Evolutionary conservation across 1,140 invertebrate genomes (phyloP).

Genomic region (Chironomus tepperi): DNA sequence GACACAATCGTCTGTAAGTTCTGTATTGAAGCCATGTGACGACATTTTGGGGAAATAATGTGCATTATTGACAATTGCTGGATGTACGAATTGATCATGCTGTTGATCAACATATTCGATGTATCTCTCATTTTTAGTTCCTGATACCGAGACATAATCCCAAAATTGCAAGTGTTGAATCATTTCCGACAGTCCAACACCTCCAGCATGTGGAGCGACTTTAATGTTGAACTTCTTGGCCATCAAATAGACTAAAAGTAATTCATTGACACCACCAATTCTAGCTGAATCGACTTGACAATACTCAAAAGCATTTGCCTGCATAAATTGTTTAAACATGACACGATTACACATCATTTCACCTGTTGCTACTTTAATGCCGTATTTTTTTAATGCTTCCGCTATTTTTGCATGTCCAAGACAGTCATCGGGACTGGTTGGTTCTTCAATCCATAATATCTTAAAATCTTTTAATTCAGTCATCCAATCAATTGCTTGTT

Average conservation of each 20-base stretch:
- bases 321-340: constrained; percentile 86
- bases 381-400: constrained; percentile 50
- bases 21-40: constrained; percentile 67
- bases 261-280: constrained; percentile 82
- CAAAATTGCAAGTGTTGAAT: constrained; percentile 87
- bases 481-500: constrained; percentile 80
- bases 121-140: constrained; percentile 57
- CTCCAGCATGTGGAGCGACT: constrained; percentile 84
- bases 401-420: constrained; percentile 71
- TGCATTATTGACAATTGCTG: constrained; percentile 57
- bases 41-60: constrained; percentile 64
- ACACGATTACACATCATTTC: constrained; percentile 87
- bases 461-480: constrained; percentile 62
- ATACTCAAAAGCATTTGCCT: constrained; percentile 67
- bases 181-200: constrained; percentile 86
- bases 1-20: constrained; percentile 59
- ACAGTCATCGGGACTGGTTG: constrained; percentile 85
- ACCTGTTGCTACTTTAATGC: constrained; percentile 80
- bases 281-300: constrained; percentile 87
- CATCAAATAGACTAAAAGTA: constrained; percentile 81
- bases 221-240: constrained; percentile 71
- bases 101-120: constrained; percentile 85
- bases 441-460: constrained; percentile 86
- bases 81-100: constrained; percentile 75
- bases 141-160: constrained; percentile 69